Evolutionary conservation across 2,888 invertebrate genomes (phyloP).

Genomic region (Tribolium freemani): DNA sequence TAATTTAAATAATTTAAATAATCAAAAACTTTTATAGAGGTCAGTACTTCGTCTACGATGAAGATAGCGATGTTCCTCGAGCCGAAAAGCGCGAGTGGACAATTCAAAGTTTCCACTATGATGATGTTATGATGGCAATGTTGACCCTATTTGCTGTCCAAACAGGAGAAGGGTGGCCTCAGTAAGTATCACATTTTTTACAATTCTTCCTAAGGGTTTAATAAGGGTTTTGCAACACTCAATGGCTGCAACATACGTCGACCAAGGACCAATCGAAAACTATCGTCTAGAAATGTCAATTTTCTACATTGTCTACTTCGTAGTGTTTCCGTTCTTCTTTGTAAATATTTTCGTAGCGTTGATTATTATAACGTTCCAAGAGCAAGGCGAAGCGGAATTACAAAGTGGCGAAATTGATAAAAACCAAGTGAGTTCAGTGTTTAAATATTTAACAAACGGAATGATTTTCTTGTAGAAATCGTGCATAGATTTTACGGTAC

Average conservation of each 20-base stretch:
- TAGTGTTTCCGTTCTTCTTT: constrained; percentile 99
- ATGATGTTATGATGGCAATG: constrained; percentile 98
- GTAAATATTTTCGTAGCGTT: constrained; percentile 99
- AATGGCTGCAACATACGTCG: constrained; percentile 99
- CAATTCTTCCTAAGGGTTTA: background rate
- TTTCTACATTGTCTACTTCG: constrained; percentile 99
- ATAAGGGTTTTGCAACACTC: constrained; percentile 97
- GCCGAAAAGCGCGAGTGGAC: constrained; percentile 90
- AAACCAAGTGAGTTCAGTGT: constrained; percentile 86
- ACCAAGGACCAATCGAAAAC: constrained; percentile 98
- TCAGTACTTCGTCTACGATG: constrained; percentile 94
- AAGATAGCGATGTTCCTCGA: constrained; percentile 84
- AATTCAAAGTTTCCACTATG: constrained; percentile 96
- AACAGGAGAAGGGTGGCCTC: constrained; percentile 99
- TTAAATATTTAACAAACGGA: constrained; percentile 8
- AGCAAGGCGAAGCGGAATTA: constrained; percentile 99
- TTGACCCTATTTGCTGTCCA: constrained; percentile 99
- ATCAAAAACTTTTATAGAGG: constrained; percentile 77
- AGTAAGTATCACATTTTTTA: constrained; percentile 71
- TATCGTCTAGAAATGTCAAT: constrained; percentile 99
- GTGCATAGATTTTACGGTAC: constrained; percentile 99
- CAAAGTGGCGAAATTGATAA: constrained; percentile 99
- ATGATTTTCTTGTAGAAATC: constrained; percentile 85
- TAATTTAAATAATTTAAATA: background rate
- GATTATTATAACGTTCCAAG: constrained; percentile 99